Evolutionary conservation across 2,797 vertebrate genomes (phyloP).

Genomic region (Pteropus rufus): DNA sequence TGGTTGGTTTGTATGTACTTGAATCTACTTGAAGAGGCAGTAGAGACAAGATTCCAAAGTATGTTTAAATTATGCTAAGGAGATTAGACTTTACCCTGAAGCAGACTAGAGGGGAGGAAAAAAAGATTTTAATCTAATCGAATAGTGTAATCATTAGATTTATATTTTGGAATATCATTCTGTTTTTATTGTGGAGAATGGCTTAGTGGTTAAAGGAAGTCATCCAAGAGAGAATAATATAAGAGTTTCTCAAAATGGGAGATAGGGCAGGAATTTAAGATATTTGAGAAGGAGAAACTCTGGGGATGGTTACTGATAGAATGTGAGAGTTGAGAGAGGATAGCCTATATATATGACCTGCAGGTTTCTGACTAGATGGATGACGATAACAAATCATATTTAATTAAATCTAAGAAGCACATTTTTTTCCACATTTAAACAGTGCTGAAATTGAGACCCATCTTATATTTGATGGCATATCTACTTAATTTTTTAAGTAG

Average conservation of each 20-base stretch:
- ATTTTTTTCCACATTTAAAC: background rate
- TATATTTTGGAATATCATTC: slow-evolving; percentile 8
- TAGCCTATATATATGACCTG: background rate
- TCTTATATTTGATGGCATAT: background rate
- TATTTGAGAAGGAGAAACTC: background rate
- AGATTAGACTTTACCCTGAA: background rate
- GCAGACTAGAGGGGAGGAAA: background rate
- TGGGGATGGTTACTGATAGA: background rate
- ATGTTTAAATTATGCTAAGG: background rate
- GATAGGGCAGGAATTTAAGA: background rate
- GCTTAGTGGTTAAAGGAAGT: background rate
- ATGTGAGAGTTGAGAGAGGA: background rate
- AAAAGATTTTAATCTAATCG: background rate
- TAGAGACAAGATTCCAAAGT: background rate
- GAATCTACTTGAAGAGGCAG: background rate
- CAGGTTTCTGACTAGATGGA: background rate
- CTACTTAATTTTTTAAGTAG: background rate
- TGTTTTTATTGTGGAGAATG: background rate
- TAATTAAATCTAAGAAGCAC: background rate
- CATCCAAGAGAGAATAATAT: background rate
- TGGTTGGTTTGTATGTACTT: background rate
- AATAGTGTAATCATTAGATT: background rate
- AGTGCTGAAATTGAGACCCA: background rate
- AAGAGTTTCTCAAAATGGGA: background rate
- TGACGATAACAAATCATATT: background rate